These are phyloP conservation scores for Onychomys torridus DNA, from an alignment of 2,797 vertebrate genomes.

Conservation along the genomic window DNA sequence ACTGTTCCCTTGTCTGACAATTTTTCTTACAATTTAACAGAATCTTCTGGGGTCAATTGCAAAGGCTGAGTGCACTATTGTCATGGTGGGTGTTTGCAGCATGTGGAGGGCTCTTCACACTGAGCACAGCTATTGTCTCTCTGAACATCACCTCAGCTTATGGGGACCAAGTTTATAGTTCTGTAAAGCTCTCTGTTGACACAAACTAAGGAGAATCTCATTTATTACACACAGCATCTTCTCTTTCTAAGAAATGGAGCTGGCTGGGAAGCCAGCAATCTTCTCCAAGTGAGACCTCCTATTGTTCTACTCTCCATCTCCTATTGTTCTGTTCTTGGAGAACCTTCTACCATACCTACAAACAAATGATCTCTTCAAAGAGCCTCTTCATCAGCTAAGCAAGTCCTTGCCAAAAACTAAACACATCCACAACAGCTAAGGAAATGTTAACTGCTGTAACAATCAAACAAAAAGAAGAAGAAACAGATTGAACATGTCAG, in stretches of 20 bases:
- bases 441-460: not conserved
- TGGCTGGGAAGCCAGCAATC: not conserved
- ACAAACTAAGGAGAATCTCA: not conserved
- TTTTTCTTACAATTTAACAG: constrained; percentile 28
- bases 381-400: not conserved
- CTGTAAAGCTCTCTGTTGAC: not conserved
- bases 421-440: not conserved
- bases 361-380: not conserved
- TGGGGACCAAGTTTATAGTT: not conserved
- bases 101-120: not conserved
- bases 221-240: not conserved
- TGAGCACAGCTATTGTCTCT: not conserved
- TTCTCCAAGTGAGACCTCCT: not conserved
- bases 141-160: not conserved
- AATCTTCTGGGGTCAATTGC: not conserved
- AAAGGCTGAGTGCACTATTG: not conserved
- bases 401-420: constrained; percentile 15
- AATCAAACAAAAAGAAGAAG: not conserved
- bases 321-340: not conserved
- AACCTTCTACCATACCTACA: not conserved
- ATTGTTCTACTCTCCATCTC: not conserved
- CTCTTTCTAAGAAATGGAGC: not conserved
- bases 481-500: not conserved
- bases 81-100: not conserved
- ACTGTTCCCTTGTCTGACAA: not conserved